Evolutionary conservation across 2,113 vertebrate species (phyloP), one percentile per base, ranked within the genome.

Genomic region (Ophthalmolycus amberensis): DNA sequence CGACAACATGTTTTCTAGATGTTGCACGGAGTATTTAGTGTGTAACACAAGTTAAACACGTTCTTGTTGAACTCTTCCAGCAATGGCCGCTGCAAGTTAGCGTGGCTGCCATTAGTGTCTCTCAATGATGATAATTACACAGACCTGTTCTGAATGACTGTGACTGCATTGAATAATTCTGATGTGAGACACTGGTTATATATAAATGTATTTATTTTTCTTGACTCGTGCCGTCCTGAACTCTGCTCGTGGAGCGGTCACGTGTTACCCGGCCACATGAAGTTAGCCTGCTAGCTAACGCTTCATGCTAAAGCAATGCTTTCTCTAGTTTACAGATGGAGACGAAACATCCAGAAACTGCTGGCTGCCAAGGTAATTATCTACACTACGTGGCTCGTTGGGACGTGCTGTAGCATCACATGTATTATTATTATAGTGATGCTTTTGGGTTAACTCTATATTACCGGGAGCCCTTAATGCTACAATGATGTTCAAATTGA

Each of bases 71-170:
- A 6, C 3, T 0, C 0, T 1, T n/a, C 0, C 0, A 1, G 9
- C 12, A 48, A 75, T 71, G 72, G 70, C 75, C 38, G 46, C 34
- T 46, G 25, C 20, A 6, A 0, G 2, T 2, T 15, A 2, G 5
- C 7, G 9, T 7, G 1, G 2, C 4, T 66, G 10, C 54, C 15
- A 0, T 2, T 38, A 9, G 81, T 44, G 91, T 93, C 91, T 93
- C 93, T 83, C 79, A 82, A 77, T 97, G 96, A 96, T 96, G 95
- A 94, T 64, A 91, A 70, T 90, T 90, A 93, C 96, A 97, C 97
- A 97, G 97, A 98, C 9, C 11, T 44, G 40, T 42, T 12, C 40
- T 42, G 40, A 42, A 11, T 42, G 40, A 42, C 40, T 42, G 91
- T 97, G 40, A 42, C 40, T 42, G 40, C 10, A 42, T 11, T 42